Percentiles rank a stretch among this genome's conserved stretches.
Evolutionary conservation across 2,797 vertebrate genomes (phyloP).

Genomic region (Acridotheres tristis): DNA sequence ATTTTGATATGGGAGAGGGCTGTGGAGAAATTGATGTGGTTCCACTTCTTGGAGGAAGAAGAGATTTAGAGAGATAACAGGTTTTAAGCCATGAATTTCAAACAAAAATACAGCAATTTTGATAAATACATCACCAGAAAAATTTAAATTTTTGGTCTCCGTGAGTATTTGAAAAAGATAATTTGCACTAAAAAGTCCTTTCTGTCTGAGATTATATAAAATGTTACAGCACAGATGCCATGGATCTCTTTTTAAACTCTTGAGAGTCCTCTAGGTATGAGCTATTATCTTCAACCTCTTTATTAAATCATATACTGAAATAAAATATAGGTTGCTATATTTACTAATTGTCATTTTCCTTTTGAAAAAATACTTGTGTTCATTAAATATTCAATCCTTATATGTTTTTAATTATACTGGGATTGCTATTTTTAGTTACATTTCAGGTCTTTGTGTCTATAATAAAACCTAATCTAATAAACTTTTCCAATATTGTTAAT

Average conservation of each 20-base stretch:
- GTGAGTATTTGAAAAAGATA: background rate
- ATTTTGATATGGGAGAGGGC: background rate
- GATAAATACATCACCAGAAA: background rate
- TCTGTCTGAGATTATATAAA: background rate
- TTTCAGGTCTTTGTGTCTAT: background rate
- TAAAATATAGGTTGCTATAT: background rate
- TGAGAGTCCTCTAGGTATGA: background rate
- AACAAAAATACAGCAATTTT: background rate
- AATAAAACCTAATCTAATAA: background rate
- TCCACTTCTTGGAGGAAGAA: background rate
- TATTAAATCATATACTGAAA: background rate
- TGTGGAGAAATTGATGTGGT: background rate
- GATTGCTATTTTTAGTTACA: background rate
- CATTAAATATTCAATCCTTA: no score
- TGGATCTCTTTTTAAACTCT: background rate
- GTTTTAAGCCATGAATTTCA: background rate
- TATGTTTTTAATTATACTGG: background rate
- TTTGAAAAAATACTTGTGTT: background rate
- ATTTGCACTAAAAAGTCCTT: background rate
- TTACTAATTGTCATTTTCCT: background rate
- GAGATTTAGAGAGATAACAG: background rate
- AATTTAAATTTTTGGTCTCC: background rate
- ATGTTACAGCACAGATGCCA: background rate
- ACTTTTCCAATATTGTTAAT: background rate
- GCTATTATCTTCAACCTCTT: background rate